Evolutionary conservation across 1,140 invertebrate genomes (phyloP), one percentile per base, ranked within the genome.

Genomic region (Apolygus lucorum): DNA sequence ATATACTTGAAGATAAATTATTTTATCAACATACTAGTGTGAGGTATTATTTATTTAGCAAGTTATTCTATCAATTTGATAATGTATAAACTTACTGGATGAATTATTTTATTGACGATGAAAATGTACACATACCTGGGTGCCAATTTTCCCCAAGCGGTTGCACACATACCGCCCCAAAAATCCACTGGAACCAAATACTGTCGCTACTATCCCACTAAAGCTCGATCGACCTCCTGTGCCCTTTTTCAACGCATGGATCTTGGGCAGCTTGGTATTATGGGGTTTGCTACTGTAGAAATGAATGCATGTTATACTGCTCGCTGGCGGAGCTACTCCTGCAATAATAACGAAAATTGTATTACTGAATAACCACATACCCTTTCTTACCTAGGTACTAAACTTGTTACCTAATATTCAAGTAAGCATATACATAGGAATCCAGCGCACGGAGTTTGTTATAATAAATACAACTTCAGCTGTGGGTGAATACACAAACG

Each of bases 151-250:
- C 76, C 94, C 95, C 27, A 99, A 79, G 76, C 87, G 86, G 76
- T 96, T 97, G 75, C 90, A 88, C 21, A 99, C 83, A 82, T 89
- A 87, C 66, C 84, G 79, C 0, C 96, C 97, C 4, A 98, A 77
- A 75, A 95, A 95, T 11, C 97, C 97, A 66, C 85, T 88, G 52
- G 85, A 85, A 29, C 97, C 97, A 81, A 99, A 99, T 1, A 99
- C 88, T n/a, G 97, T 99, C 11, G 92, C 95, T 2, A 99, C 93
- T 70, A 93, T 86, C 0, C 98, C 97, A 82, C 90, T 99, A 77
- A 99, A 99, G 75, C 94, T 97, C 72, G 90, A 91, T 25, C 97
- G 87, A 34, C 96, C 96, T 34, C 96, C 96, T 52, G 91, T 93
- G 24, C 95, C 96, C 76, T 90, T 82, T 79, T 91, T 93, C 74